Percentiles rank a stretch among this genome's conserved stretches.
Evolutionary conservation across 2,113 vertebrate species (phyloP).

Genomic region (Atlantisia rogersi): DNA sequence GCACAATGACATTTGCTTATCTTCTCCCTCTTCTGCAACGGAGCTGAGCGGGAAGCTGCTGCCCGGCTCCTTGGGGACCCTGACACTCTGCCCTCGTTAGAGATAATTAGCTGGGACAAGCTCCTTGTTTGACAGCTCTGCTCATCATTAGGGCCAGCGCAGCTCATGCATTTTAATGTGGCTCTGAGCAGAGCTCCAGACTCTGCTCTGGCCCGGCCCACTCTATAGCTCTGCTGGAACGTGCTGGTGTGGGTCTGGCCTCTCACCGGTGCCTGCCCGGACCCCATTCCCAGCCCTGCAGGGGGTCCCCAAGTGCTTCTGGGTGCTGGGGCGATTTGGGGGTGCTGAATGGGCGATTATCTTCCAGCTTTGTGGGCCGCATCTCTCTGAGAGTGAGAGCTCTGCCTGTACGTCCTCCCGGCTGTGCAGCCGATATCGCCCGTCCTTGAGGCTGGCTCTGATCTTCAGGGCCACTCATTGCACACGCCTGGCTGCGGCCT

Average conservation of each 20-base stretch:
- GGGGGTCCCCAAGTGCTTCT: rapidly evolving
- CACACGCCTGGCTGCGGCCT: rapidly evolving
- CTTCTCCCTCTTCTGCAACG: conserved; percentile 10
- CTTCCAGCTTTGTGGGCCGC: rapidly evolving
- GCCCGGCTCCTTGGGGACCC: conserved; percentile 49
- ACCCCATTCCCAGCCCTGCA: background rate
- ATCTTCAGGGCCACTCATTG: background rate
- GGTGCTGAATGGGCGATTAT: background rate
- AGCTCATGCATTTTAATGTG: conserved; percentile 64
- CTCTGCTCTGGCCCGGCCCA: background rate
- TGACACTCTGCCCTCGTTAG: conserved; percentile 70
- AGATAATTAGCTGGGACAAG: conserved; percentile 68
- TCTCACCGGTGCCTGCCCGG: rapidly evolving
- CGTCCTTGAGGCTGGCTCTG: background rate
- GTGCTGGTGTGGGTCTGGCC: rapidly evolving
- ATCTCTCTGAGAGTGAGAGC: background rate
- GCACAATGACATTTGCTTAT: conserved; percentile 31
- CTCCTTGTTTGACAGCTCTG: conserved; percentile 60
- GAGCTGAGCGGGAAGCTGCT: conserved; percentile 46
- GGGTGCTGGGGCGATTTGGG: background rate
- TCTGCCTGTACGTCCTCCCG: background rate
- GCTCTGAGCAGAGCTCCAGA: background rate
- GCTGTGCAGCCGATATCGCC: rapidly evolving
- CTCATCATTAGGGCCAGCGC: conserved; percentile 47
- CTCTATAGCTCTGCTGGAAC: background rate